Evolutionary conservation across 2,888 invertebrate species (phyloP), one percentile per base, ranked within the genome.

Genomic region (Trachelus tabidus): DNA sequence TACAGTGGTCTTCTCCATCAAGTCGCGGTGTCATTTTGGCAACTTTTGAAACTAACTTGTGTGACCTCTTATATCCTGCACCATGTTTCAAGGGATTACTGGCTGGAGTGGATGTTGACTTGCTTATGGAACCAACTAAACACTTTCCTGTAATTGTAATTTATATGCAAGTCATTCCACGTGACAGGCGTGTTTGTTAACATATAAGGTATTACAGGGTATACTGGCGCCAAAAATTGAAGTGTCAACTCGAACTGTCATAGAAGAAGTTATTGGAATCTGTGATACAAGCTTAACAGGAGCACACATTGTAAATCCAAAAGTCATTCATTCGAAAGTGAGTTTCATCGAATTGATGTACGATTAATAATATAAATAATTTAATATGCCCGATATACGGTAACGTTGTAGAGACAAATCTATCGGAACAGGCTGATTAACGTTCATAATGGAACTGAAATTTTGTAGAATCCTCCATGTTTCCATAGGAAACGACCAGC

Each of bases 201-300:
- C 9, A n/a, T 34, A 40, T 11, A 30, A 34, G 34, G 33, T 69
- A 84, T 87, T 89, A 12, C 85, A 95, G 95, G 95, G 96, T 75
- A 95, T 95, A 73, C 92, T 95, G 73, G 94, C 95, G 2, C 96
- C 96, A 0, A 96, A 95, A 92, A 94, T 95, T 79, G 95, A 95
- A 91, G 92, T 95, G 78, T 93, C 94, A 4, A 95, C 95, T 0
- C 95, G 94, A 87, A 94, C 95, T 3, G 93, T 94, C 0, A 94
- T 95, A 79, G 94, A 95, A 87, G 95, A 95, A 90, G 93, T 94
- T 3, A 34, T 82, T 4, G 85, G 84, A 34, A 80, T 92, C 69
- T 89, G 87, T 77, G 81, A 85, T 75, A 71, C 76, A 23, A 80
- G 76, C 68, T 71, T 77, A 23, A 79, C 85, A 33, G 84, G 86